phyloP scores from a whole-genome alignment of 2,888 invertebrate species.

The Sphaerophoria taeniata region DNA sequence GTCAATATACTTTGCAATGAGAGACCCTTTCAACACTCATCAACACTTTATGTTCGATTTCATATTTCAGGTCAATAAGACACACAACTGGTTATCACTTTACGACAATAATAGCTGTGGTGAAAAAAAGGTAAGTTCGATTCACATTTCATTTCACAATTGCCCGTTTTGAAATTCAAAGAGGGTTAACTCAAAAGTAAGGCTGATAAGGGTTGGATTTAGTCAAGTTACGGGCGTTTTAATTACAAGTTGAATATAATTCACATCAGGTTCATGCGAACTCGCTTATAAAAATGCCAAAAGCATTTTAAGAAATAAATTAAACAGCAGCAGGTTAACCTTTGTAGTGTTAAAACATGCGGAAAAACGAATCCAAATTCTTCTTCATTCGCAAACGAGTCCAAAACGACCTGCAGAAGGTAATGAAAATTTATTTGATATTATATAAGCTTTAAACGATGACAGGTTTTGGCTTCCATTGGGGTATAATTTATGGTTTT shows the following conservation, averaged over 20 bases:
- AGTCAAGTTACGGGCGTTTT: conserved; percentile 12
- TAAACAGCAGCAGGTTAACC: too few species aligned
- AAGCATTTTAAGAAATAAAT: too few species aligned
- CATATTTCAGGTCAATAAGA: conserved; percentile 83
- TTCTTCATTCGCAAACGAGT: too few species aligned
- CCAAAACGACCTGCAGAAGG: neutral
- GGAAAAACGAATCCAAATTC: too few species aligned
- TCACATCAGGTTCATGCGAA: too few species aligned
- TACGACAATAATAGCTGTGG: conserved; percentile 91
- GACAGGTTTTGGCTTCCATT: conserved; percentile 56
- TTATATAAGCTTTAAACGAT: conserved; percentile 48
- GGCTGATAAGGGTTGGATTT: neutral
- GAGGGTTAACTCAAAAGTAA: neutral
- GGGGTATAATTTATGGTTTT: conserved; percentile 62
- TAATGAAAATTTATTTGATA: conserved; percentile 71
- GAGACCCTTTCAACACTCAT: neutral
- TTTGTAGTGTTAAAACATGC: too few species aligned
- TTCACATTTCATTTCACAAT: conserved; percentile 4
- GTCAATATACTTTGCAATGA: conserved; percentile 76
- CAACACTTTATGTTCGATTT: conserved; percentile 21
- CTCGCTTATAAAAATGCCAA: too few species aligned
- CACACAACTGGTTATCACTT: conserved; percentile 90
- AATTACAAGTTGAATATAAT: conserved; percentile 6
- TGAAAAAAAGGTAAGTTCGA: conserved; percentile 91
- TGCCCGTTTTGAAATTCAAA: conserved; percentile 13